Conservation (phyloP, 2,888 invertebrate species). For the Aleiodes testaceus region DNA sequence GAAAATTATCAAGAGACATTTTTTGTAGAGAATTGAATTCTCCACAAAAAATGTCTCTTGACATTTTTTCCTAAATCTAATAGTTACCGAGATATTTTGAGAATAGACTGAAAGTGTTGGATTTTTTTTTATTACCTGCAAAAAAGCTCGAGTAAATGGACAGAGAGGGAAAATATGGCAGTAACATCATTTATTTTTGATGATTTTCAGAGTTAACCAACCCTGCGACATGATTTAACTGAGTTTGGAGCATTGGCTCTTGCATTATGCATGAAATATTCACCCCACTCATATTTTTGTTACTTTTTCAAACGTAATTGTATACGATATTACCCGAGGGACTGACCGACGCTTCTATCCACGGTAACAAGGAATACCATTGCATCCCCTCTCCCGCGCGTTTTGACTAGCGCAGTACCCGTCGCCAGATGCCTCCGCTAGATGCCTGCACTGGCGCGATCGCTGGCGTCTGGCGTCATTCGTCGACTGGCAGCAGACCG, state of each 20-base stretch:
- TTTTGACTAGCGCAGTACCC: too few relatives aligned
- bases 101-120: too few relatives aligned
- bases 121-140: too few relatives aligned
- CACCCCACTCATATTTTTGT: conserved; percentile 46
- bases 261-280: conserved; percentile 68
- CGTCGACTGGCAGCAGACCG: too few relatives aligned
- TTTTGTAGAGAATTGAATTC: too few relatives aligned
- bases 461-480: too few relatives aligned
- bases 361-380: conserved; percentile 71
- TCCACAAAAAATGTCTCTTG: too few relatives aligned
- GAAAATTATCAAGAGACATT: too few relatives aligned
- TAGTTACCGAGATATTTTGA: too few relatives aligned
- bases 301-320: conserved; percentile 67
- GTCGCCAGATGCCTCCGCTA: too few relatives aligned
- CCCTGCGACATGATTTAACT: conserved; percentile 67
- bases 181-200: conserved; percentile 22
- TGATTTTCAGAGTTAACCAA: conserved; percentile 46
- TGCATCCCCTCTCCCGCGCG: conserved; percentile 48
- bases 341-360: conserved; percentile 59
- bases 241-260: conserved; percentile 49
- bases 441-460: too few relatives aligned
- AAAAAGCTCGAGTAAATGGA: neutral
- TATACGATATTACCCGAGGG: conserved; percentile 71
- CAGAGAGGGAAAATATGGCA: conserved; percentile 14
- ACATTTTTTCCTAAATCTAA: too few relatives aligned